Evolutionary conservation across 1,140 invertebrate genomes (phyloP).

Genomic region (Camponotus pennsylvanicus): DNA sequence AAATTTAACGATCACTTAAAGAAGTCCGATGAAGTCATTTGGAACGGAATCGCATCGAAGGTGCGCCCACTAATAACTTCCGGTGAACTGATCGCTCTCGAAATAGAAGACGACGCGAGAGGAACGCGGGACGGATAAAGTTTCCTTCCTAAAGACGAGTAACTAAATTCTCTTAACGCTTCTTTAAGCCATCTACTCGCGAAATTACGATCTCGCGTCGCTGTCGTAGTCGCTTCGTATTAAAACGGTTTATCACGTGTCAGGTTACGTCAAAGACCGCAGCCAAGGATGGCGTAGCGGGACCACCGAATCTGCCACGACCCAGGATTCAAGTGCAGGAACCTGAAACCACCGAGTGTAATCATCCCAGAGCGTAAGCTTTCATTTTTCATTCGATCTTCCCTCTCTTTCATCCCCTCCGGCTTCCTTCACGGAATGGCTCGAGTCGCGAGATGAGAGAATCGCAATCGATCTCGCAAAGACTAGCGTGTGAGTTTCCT

Average conservation of each 20-base stretch:
- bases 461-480: background rate
- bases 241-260: slow-evolving; percentile 41
- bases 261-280: slow-evolving; percentile 58
- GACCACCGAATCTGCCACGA: slow-evolving; percentile 38
- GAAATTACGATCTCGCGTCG: background rate
- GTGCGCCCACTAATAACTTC: slow-evolving; percentile 69
- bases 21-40: slow-evolving; percentile 51
- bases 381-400: slow-evolving; percentile 55
- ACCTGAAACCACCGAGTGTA: slow-evolving; percentile 59
- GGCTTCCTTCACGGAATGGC: background rate
- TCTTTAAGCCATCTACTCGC: background rate
- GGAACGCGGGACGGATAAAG: background rate
- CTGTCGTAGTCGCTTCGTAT: background rate
- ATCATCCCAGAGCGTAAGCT: slow-evolving; percentile 67
- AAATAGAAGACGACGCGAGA: slow-evolving; percentile 40
- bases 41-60: slow-evolving; percentile 67
- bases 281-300: slow-evolving; percentile 48
- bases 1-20: slow-evolving; percentile 41
- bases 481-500: background rate
- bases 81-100: slow-evolving; percentile 7
- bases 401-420: slow-evolving; percentile 2
- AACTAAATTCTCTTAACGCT: background rate
- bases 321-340: slow-evolving; percentile 67
- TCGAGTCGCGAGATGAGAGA: background rate
- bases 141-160: background rate